phyloP scores from a whole-genome alignment of 2,113 vertebrate genomes.

The Nibea coibor region DNA sequence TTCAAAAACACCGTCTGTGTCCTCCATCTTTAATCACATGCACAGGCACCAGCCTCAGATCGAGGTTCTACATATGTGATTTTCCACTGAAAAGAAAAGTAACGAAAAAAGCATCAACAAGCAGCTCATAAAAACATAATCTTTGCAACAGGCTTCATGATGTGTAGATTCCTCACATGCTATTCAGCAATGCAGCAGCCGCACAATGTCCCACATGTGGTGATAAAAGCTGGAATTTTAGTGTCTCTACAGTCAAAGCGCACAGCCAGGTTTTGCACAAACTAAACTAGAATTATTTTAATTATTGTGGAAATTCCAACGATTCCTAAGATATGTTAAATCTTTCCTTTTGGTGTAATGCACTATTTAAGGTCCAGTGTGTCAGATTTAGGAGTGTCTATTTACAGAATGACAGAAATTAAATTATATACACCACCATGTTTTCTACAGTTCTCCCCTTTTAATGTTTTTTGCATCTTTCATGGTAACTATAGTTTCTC shows the following conservation, averaged over 20 bases:
- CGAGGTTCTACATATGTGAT: not conserved
- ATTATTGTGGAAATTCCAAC: not conserved
- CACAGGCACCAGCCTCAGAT: not conserved
- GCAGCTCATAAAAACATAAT: not conserved
- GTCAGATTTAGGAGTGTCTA: too few species aligned
- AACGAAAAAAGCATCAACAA: too few species aligned
- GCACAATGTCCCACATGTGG: not conserved
- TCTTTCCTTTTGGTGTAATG: too few species aligned
- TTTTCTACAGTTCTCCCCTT: too few species aligned
- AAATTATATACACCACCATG: too few species aligned
- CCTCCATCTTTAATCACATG: not conserved
- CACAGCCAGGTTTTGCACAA: not conserved
- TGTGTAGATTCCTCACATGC: not conserved
- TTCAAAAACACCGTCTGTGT: not conserved
- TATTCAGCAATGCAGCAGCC: not conserved
- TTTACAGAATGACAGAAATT: too few species aligned
- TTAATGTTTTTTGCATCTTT: too few species aligned
- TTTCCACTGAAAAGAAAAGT: not conserved
- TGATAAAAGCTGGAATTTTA: not conserved
- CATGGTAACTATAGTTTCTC: too few species aligned
- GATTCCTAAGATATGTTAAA: too few species aligned
- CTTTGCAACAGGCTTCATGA: not conserved
- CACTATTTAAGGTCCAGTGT: too few species aligned
- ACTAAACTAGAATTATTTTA: not conserved
- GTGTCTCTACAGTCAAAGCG: not conserved